Conservation (phyloP, 1,140 invertebrate genomes). For the Psix sp. region DNA sequence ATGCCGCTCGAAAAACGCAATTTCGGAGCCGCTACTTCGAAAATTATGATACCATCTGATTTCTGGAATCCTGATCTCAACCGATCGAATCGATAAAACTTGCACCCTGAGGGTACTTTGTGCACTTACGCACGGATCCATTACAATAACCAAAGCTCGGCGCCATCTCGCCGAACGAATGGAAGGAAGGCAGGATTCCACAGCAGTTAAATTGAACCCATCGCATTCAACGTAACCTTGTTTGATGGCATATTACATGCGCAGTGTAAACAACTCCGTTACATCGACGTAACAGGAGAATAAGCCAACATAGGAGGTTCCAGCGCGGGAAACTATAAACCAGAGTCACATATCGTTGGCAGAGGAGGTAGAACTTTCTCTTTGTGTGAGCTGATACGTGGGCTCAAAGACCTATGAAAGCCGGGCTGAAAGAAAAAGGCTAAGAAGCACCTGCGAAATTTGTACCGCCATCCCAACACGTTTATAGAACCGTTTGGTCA, state of each 20-base stretch:
- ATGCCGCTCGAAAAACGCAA: too few relatives aligned
- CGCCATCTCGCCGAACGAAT: background rate
- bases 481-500: too few relatives aligned
- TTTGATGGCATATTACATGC: slow-evolving; percentile 75
- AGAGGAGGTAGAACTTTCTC: slow-evolving; percentile 70
- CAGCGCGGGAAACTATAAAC: slow-evolving; percentile 75
- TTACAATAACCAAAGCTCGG: too few relatives aligned
- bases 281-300: slow-evolving; percentile 75
- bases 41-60: too few relatives aligned
- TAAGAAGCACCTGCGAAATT: too few relatives aligned
- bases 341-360: slow-evolving; percentile 73
- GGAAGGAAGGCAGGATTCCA: too few relatives aligned
- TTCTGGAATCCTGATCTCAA: slow-evolving; percentile 62
- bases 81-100: slow-evolving; percentile 66
- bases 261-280: slow-evolving; percentile 79
- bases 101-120: background rate
- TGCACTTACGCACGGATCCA: too few relatives aligned
- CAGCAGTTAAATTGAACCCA: too few relatives aligned
- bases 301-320: slow-evolving; percentile 69
- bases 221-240: slow-evolving; percentile 36
- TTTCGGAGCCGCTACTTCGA: too few relatives aligned
- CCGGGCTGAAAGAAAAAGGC: background rate
- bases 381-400: slow-evolving; percentile 42
- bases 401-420: slow-evolving; percentile 30
- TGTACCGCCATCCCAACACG: too few relatives aligned